Conservation (phyloP, 2,113 vertebrate genomes). For the human (Homo sapiens) region DNA sequence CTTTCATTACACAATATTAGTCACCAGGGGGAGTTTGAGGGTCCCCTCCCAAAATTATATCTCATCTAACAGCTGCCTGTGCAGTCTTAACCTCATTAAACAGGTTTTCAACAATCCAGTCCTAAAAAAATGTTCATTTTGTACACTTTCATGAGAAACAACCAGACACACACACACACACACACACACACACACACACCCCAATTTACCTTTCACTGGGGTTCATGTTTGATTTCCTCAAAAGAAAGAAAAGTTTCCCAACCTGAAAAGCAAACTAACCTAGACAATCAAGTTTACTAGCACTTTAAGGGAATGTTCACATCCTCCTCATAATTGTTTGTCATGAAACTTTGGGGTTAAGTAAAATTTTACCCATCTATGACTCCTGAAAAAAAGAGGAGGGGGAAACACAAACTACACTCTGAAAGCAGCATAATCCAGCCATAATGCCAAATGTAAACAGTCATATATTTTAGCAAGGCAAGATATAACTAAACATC, state of each 20-base stretch:
- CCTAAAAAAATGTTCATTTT: background rate
- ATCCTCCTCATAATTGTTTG: background rate
- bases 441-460: background rate
- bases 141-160: background rate
- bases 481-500: background rate
- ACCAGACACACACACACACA: background rate
- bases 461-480: background rate
- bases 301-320: background rate
- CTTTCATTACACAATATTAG: background rate
- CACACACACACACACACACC: background rate
- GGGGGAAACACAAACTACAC: background rate
- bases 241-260: conserved; percentile 26
- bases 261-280: conserved; percentile 2
- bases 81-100: conserved; percentile 24
- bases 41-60: background rate
- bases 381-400: background rate
- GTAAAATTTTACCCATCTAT: background rate
- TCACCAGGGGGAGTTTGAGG: conserved; percentile 42
- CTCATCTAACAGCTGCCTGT: background rate
- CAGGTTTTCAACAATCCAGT: background rate
- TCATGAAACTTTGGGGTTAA: background rate
- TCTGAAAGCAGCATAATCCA: background rate
- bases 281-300: background rate
- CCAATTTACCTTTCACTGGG: background rate
- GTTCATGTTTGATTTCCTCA: background rate